Evolutionary conservation across 2,113 vertebrate species (phyloP).

Genomic region (Myocastor coypus): DNA sequence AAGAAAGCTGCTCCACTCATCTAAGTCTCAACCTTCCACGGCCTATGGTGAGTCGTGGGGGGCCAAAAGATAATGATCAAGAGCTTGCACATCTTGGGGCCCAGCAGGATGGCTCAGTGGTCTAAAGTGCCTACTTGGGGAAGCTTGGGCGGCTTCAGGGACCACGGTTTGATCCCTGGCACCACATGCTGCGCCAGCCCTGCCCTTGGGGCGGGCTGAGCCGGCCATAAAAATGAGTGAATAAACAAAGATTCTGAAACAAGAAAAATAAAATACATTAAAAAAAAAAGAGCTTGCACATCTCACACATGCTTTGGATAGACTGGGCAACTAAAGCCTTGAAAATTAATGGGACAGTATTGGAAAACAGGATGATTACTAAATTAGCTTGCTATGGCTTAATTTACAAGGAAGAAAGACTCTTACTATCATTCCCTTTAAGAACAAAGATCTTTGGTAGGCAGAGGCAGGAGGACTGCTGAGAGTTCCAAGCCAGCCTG

Average conservation of each 20-base stretch:
- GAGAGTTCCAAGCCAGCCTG: no score
- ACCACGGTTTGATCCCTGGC: no score
- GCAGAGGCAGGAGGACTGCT: no score
- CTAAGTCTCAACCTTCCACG: background rate
- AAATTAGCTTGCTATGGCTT: background rate
- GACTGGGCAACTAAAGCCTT: background rate
- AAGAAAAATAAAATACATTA: no score
- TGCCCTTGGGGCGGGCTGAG: no score
- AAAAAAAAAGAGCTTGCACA: background rate
- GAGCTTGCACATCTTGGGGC: background rate
- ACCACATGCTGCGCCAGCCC: no score
- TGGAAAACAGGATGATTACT: conserved; percentile 25
- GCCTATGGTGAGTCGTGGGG: background rate
- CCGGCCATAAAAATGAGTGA: no score
- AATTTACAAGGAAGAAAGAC: background rate
- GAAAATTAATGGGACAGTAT: background rate
- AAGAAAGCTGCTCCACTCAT: background rate
- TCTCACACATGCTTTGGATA: background rate
- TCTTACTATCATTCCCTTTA: conserved; percentile 25
- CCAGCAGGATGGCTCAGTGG: no score
- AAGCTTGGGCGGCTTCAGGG: no score
- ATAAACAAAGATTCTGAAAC: no score
- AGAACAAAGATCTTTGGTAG: background rate
- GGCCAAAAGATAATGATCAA: background rate
- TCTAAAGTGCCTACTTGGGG: no score